Conservation (phyloP, 2,113 vertebrate genomes). For the Leucopsar rothschildi region DNA sequence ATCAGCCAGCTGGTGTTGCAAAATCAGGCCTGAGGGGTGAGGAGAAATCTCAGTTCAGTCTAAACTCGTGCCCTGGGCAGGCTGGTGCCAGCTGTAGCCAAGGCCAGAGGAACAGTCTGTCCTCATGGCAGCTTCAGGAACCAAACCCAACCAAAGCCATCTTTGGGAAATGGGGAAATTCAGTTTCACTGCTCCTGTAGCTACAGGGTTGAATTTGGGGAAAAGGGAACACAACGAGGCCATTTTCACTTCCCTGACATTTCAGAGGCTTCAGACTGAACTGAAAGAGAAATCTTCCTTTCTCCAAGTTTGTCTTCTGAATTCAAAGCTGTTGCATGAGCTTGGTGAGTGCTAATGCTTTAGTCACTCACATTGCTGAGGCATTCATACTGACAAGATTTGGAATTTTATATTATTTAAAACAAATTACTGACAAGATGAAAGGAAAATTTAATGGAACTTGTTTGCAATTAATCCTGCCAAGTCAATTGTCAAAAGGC, state of each 20-base stretch:
- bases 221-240: neutral
- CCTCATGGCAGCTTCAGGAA: neutral
- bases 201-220: neutral
- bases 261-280: neutral
- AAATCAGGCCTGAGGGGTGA: neutral
- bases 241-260: neutral
- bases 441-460: neutral
- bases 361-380: neutral
- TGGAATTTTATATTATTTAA: neutral
- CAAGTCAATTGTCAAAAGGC: neutral
- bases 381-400: neutral
- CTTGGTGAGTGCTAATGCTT: neutral
- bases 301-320: neutral
- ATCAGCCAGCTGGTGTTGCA: neutral
- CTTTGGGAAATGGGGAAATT: neutral
- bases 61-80: fast-evolving
- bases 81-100: neutral
- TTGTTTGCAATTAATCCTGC: neutral
- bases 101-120: neutral
- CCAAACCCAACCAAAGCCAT: neutral
- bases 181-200: neutral
- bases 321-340: neutral
- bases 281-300: neutral
- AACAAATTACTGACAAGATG: neutral
- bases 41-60: neutral